Evolutionary conservation across 1,140 invertebrate genomes (phyloP).

Genomic region (Battus philenor): DNA sequence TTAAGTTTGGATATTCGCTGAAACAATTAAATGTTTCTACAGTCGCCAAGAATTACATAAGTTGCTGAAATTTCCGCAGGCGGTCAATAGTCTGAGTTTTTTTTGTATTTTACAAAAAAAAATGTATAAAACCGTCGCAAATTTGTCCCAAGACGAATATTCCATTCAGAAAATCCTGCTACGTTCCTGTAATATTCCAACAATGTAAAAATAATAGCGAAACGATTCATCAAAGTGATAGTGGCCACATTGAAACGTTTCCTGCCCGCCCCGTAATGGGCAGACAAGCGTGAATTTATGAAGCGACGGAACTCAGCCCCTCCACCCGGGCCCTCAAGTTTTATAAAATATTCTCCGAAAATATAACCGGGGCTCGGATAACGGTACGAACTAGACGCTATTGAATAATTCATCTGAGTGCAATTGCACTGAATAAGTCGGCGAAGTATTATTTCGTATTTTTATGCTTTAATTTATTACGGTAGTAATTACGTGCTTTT

Average conservation of each 20-base stretch:
- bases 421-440: not conserved
- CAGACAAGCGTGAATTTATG: slow-evolving; percentile 11
- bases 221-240: slow-evolving; percentile 1
- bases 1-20: no score
- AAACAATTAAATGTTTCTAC: no score
- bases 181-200: not conserved
- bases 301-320: slow-evolving; percentile 1
- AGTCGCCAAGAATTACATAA: no score
- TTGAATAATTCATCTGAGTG: slow-evolving; percentile 31
- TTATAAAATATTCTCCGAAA: slow-evolving; percentile 15
- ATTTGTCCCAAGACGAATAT: no score
- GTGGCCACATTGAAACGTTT: not conserved
- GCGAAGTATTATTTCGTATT: no score
- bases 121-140: no score
- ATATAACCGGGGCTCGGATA: slow-evolving; percentile 13
- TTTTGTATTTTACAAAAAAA: no score
- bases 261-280: not conserved
- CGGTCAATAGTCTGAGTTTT: no score
- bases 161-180: no score
- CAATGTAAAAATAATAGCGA: not conserved
- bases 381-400: slow-evolving; percentile 8
- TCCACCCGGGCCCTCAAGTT: slow-evolving; percentile 1
- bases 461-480: not conserved
- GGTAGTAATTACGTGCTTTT: no score
- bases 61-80: no score